Conservation (phyloP, 2,113 vertebrate species). For the Todiramphus chloris region DNA sequence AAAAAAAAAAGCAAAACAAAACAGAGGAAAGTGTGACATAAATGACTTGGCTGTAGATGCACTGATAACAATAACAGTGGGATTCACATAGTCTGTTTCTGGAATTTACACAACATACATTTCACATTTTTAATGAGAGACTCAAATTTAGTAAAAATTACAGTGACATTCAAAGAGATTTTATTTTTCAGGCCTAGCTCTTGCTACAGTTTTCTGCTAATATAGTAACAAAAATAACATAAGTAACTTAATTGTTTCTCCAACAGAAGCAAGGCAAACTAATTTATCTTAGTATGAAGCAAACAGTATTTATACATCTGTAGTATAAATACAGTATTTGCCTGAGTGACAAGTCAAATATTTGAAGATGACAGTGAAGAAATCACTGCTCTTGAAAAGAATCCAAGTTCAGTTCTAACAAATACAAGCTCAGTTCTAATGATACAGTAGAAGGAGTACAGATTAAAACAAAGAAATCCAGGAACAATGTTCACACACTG, state of each 20-base stretch:
- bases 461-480: neutral
- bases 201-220: neutral
- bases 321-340: neutral
- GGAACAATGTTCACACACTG: neutral
- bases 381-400: neutral
- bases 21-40: neutral
- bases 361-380: neutral
- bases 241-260: neutral
- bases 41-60: neutral
- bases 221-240: neutral
- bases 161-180: neutral
- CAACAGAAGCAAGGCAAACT: neutral
- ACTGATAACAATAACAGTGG: neutral
- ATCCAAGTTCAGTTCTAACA: neutral
- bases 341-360: neutral
- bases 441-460: too few species aligned
- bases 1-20: neutral
- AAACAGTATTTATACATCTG: neutral
- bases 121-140: neutral
- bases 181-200: neutral
- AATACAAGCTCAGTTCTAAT: neutral
- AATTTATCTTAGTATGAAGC: neutral
- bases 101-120: neutral
- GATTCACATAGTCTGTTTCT: neutral
- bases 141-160: neutral